These are phyloP conservation scores for Brachylomia viminalis DNA, from an alignment of 2,888 invertebrate species.

Conservation along the genomic window DNA sequence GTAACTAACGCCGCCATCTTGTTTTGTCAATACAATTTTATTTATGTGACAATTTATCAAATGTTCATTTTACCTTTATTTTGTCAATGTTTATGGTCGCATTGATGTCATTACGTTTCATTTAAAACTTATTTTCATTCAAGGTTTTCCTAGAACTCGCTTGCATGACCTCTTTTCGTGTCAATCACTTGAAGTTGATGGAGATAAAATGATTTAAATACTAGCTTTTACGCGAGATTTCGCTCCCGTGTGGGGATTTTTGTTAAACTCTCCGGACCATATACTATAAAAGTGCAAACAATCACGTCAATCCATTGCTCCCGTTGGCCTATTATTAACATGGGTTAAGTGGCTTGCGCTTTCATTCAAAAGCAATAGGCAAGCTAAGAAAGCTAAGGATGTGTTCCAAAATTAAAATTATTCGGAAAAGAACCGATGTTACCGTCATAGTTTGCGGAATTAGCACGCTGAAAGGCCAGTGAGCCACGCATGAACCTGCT, in stretches of 20 bases:
- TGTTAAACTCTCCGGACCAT: neutral
- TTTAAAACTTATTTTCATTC: constrained; percentile 23
- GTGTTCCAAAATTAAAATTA: too few relatives aligned
- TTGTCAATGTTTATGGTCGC: neutral
- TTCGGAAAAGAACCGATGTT: too few relatives aligned
- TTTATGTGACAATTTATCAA: neutral
- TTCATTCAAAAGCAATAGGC: too few relatives aligned
- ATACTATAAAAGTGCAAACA: neutral
- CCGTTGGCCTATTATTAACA: neutral
- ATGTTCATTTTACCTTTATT: neutral
- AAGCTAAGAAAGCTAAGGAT: too few relatives aligned
- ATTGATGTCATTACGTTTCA: constrained; percentile 9
- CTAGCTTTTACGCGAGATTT: neutral
- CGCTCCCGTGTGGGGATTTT: neutral
- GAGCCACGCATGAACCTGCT: too few relatives aligned
- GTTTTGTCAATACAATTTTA: neutral
- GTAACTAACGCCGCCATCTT: neutral
- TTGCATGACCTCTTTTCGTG: constrained; percentile 10
- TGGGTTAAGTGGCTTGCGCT: too few relatives aligned
- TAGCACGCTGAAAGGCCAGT: too few relatives aligned
- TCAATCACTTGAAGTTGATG: neutral
- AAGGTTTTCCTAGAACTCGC: constrained; percentile 9
- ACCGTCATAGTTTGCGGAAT: too few relatives aligned
- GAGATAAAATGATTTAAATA: neutral
- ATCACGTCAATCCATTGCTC: neutral